Evolutionary conservation across 2,797 vertebrate genomes (phyloP).

Genomic region (Hippopotamyrus pictus): DNA sequence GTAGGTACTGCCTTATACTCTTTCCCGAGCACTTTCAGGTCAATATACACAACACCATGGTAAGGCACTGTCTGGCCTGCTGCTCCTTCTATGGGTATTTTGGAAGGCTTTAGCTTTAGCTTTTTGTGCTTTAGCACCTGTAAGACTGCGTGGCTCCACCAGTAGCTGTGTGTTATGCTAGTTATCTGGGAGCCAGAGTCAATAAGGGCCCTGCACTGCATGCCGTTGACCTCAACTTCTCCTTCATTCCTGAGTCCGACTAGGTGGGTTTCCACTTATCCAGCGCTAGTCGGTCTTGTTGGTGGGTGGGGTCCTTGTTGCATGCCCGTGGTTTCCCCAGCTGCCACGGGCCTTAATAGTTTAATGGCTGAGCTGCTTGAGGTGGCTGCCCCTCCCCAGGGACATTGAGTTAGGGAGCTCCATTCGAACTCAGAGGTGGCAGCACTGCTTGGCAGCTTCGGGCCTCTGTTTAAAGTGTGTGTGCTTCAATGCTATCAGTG

Average conservation of each 20-base stretch:
- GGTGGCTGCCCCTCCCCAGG: neutral
- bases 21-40: neutral
- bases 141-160: neutral
- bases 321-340: neutral
- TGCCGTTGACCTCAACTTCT: neutral
- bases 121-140: neutral
- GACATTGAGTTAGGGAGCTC: neutral
- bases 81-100: neutral
- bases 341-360: neutral
- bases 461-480: neutral
- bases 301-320: neutral
- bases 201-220: neutral
- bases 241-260: neutral
- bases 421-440: neutral
- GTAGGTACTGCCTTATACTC: neutral
- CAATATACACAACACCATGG: neutral
- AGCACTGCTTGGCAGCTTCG: neutral
- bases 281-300: neutral
- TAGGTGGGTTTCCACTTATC: neutral
- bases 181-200: neutral
- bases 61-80: neutral
- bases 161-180: neutral
- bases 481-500: too few species aligned
- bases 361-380: neutral
- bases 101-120: too few species aligned